These are phyloP conservation scores for Abrostola tripartita DNA, from an alignment of 2,888 invertebrate species.

Conservation along the genomic window DNA sequence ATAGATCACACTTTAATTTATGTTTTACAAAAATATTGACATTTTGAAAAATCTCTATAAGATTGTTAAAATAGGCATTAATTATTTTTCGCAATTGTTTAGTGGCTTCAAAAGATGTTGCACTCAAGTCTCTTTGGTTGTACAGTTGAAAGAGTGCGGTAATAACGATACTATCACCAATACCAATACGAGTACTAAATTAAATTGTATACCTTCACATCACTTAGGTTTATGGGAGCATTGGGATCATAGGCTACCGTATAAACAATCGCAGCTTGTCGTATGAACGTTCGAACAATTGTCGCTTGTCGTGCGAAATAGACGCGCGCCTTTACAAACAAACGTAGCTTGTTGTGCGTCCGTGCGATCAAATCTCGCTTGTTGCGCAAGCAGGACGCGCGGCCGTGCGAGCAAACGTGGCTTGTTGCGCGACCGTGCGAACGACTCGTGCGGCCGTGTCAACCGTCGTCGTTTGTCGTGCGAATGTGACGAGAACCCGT, in stretches of 20 bases:
- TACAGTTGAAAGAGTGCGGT: background rate
- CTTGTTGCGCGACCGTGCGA: no score
- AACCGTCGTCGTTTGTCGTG: no score
- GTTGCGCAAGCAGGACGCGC: no score
- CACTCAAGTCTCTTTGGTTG: background rate
- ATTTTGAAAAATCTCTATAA: slow-evolving; percentile 17
- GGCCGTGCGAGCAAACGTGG: no score
- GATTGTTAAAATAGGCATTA: slow-evolving; percentile 7
- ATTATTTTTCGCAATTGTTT: background rate
- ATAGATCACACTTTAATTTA: slow-evolving; percentile 8
- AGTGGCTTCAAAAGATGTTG: background rate
- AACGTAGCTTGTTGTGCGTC: no score
- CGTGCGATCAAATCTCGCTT: no score
- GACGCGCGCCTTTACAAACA: no score
- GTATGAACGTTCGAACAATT: background rate
- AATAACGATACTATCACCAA: background rate
- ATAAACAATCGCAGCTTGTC: background rate
- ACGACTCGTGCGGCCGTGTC: no score
- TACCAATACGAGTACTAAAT: no score
- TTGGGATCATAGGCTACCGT: background rate
- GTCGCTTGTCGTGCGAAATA: no score
- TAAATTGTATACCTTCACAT: no score
- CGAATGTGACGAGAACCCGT: no score
- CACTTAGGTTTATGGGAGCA: background rate
- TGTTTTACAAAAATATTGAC: slow-evolving; percentile 23